Evolutionary conservation across 1,140 invertebrate genomes (phyloP), one percentile per base, ranked within the genome.

Genomic region (Eulimnadia texana): DNA sequence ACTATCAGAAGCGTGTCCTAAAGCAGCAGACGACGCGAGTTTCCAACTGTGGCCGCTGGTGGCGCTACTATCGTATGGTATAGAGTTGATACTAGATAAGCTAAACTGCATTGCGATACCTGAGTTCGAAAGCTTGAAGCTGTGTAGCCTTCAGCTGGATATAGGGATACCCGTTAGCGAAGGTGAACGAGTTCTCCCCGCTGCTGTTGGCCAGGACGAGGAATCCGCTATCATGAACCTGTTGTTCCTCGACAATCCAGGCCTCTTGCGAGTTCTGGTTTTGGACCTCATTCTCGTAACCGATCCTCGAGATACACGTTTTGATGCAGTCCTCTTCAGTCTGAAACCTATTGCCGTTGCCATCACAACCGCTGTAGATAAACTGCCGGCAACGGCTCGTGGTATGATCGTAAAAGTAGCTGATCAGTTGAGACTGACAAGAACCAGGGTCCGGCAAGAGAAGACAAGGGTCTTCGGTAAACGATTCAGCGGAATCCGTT

Each of bases 321-420:
- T 50, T 29, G 74, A 79, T 74, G 70, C 83, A 85, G 58, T 77
- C 77, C 62, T 74, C 70, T 51, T 73, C 66, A 57, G 75, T 76
- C 62, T 74, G 72, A 71, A 85, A 86, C 67, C 78, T 79, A 76
- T 87, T 87, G 54, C 70, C 72, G 70, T 86, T 86, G 52, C 81
- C 82, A 65, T 77, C 77, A 70, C 81, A 84, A 67, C 82, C 82
- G 54, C 80, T 75, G 67, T 81, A 84, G 62, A 75, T 69, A 70
- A 85, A 85, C 50, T 67, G 63, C 11, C 61, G 58, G 42, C 66
- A 67, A 3, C 42, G 13, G 11, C 60, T 68, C 66, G 56, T 61
- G 42, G 16, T 49, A 3, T 52, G 22, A 56, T 84, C 80, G 72
- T 78, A 86, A 72, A 79, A 81, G 77, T 77, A 86, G 53, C 78